Percentiles rank a stretch among this genome's conserved stretches.
These are phyloP conservation scores for Zoanthus sansibaricus DNA, from an alignment of 92 coral and sea anemone species.

Conservation along the genomic window DNA sequence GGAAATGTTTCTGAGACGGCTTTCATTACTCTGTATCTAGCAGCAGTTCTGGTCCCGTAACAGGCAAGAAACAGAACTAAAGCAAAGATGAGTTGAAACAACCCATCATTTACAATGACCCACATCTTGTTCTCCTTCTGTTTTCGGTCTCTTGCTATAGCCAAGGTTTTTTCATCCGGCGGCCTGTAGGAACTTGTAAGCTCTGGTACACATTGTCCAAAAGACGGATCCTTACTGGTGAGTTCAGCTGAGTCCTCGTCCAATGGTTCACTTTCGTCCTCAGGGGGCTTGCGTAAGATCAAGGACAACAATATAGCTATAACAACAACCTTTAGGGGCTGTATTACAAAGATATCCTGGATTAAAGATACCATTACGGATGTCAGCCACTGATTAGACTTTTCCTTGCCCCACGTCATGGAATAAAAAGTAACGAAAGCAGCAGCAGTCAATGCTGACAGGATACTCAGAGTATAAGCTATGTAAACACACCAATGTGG, in stretches of 20 bases:
- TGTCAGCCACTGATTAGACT: conserved; percentile 76
- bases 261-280: conserved; percentile 66
- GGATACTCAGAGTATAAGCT: conserved; percentile 50
- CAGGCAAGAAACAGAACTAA: not conserved
- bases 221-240: not conserved
- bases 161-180: conserved; percentile 36
- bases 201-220: conserved; percentile 24
- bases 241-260: conserved; percentile 14
- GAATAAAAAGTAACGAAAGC: conserved; percentile 63
- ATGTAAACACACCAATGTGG: conserved; percentile 59
- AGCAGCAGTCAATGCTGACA: conserved; percentile 51
- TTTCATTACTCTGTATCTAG: conserved; percentile 29
- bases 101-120: conserved; percentile 16
- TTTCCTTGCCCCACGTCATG: conserved; percentile 88
- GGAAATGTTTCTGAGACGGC: conserved; percentile 24
- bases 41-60: conserved; percentile 38
- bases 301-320: conserved; percentile 71
- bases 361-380: conserved; percentile 74
- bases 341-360: conserved; percentile 80
- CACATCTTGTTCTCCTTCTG: conserved; percentile 39
- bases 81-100: conserved; percentile 10
- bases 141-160: conserved; percentile 19
- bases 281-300: conserved; percentile 80
- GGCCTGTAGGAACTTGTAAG: conserved; percentile 31
- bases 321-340: conserved; percentile 77